Conservation (phyloP, 2,888 invertebrate genomes). For the Sialis fuliginosa region DNA sequence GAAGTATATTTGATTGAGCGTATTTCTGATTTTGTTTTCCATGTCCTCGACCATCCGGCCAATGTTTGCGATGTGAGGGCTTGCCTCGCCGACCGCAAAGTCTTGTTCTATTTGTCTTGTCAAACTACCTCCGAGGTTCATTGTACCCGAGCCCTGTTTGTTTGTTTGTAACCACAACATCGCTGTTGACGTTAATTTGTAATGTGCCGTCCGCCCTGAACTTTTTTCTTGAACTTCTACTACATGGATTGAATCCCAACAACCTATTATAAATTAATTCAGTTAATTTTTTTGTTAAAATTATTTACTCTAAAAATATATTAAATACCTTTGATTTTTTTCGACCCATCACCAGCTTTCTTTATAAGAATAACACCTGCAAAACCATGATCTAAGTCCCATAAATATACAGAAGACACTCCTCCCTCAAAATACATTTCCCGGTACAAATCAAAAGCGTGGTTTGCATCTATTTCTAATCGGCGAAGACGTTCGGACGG, state of each 20-base stretch:
- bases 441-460: slow-evolving; percentile 95
- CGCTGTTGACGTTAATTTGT: slow-evolving; percentile 96
- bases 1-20: slow-evolving; percentile 97
- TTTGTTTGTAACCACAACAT: slow-evolving; percentile 99
- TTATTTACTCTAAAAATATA: too few relatives aligned
- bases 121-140: slow-evolving; percentile 97
- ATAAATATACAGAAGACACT: slow-evolving; percentile 96
- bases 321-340: slow-evolving; percentile 47
- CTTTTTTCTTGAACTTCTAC: slow-evolving; percentile 97
- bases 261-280: slow-evolving; percentile 34
- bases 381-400: slow-evolving; percentile 98
- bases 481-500: slow-evolving; percentile 91
- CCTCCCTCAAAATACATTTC: slow-evolving; percentile 99
- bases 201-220: slow-evolving; percentile 85
- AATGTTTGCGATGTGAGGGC: slow-evolving; percentile 96
- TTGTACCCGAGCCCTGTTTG: slow-evolving; percentile 89
- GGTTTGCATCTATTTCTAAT: slow-evolving; percentile 94
- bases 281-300: slow-evolving; percentile 27
- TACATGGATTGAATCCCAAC: slow-evolving; percentile 99
- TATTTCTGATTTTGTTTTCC: slow-evolving; percentile 98
- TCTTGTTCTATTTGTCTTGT: slow-evolving; percentile 96
- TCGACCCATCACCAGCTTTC: slow-evolving; percentile 95
- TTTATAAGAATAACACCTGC: slow-evolving; percentile 97
- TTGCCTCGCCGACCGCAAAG: slow-evolving; percentile 74
- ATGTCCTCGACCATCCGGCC: slow-evolving; percentile 98